A percentile compares a stretch with the other conserved stretches of the same genome.
Evolutionary conservation across 2,888 invertebrate species (phyloP).

Genomic region (Ceraclea dissimilis): DNA sequence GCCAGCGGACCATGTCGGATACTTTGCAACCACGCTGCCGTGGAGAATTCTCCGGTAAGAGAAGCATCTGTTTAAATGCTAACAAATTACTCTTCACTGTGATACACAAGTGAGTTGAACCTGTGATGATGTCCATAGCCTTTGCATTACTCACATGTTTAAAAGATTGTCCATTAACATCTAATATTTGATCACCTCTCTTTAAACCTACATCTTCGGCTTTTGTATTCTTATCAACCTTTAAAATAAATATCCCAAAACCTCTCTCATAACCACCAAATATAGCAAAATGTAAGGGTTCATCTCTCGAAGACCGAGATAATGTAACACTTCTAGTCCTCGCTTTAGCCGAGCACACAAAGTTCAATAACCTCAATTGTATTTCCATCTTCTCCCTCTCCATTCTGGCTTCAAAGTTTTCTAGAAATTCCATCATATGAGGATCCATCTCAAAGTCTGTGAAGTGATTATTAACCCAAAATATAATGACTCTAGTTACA

Average conservation of each 20-base stretch:
- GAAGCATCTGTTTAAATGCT: conserved; percentile 64
- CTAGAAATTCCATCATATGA: conserved; percentile 93
- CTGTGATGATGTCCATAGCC: conserved; percentile 87
- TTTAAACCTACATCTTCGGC: conserved; percentile 94
- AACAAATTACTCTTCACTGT: conserved; percentile 95
- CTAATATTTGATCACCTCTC: conserved; percentile 94
- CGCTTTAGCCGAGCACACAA: conserved; percentile 97
- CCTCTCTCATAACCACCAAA: conserved; percentile 89
- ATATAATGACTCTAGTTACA: conserved; percentile 89
- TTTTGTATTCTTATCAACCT: conserved; percentile 88
- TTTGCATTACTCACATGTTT: conserved; percentile 86
- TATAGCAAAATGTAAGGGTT: conserved; percentile 87
- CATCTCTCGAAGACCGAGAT: conserved; percentile 87
- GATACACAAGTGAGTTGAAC: conserved; percentile 92
- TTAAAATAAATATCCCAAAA: conserved; percentile 90
- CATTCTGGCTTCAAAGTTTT: conserved; percentile 80
- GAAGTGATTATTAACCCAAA: conserved; percentile 99
- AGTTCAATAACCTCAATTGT: conserved; percentile 76
- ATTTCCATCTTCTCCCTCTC: conserved; percentile 82
- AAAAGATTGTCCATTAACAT: conserved; percentile 96
- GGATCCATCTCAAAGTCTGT: conserved; percentile 96
- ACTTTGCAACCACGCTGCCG: conserved; percentile 57
- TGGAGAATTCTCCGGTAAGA: conserved; percentile 74
- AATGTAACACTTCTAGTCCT: conserved; percentile 84
- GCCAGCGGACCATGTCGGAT: conserved; percentile 59